phyloP scores from a whole-genome alignment of 2,113 vertebrate genomes.

The Odontesthes bonariensis region DNA sequence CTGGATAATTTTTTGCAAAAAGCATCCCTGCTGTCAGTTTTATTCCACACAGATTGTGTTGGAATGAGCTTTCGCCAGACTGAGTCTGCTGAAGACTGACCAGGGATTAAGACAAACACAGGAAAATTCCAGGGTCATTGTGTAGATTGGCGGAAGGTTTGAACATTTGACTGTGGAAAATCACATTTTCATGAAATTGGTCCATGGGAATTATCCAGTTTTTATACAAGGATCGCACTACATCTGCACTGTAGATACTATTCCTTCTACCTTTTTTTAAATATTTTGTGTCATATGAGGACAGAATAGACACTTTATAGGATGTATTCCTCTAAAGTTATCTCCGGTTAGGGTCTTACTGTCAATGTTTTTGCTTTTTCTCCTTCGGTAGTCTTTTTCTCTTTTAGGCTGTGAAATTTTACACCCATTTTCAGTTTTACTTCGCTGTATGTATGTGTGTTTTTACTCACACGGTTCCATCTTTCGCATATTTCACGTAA shows the following conservation, averaged over 20 bases:
- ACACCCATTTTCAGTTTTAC: not conserved
- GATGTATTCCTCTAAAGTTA: not conserved
- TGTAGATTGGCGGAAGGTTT: not conserved
- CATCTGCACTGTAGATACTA: not conserved
- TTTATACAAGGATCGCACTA: not conserved
- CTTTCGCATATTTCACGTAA: conserved; percentile 24
- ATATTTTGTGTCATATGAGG: not conserved
- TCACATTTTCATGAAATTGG: not conserved
- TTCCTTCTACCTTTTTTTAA: not conserved
- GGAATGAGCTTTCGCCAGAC: conserved; percentile 35
- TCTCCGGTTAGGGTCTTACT: not conserved
- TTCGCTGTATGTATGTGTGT: conserved; percentile 1
- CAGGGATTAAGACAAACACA: not conserved
- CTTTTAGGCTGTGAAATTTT: not conserved
- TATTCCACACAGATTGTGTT: conserved; percentile 47
- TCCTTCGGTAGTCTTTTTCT: not conserved
- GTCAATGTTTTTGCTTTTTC: not conserved
- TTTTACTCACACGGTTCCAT: conserved; percentile 1
- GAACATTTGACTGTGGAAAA: not conserved
- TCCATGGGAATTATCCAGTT: not conserved
- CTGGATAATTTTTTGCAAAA: not conserved
- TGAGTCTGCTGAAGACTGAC: conserved; percentile 22
- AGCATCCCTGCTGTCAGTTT: conserved; percentile 23
- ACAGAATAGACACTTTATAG: not conserved
- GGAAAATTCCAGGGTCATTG: not conserved